These are phyloP conservation scores for Pseudorhombus dupliciocellatus DNA, from an alignment of 2,113 vertebrate genomes.

Conservation along the genomic window DNA sequence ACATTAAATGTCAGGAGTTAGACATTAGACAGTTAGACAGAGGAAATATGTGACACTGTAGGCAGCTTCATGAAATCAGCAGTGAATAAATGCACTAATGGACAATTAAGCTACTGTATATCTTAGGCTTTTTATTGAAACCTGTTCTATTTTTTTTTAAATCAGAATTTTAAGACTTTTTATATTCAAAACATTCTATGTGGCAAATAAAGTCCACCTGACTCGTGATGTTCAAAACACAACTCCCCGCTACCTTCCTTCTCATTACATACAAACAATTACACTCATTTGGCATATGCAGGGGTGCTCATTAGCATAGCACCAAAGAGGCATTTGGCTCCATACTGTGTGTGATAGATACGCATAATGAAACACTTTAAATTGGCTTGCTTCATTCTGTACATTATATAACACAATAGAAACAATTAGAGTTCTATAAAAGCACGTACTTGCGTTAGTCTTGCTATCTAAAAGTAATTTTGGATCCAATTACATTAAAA, in stretches of 20 bases:
- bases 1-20: conserved; percentile 21
- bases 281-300: conserved; percentile 3
- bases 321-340: not conserved
- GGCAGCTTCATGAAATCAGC: conserved; percentile 33
- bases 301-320: not conserved
- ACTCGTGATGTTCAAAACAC: conserved; percentile 6
- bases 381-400: conserved; percentile 3
- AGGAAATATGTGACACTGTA: conserved; percentile 35
- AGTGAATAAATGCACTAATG: conserved; percentile 39
- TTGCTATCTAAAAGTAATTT: conserved; percentile 13
- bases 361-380: conserved; percentile 9
- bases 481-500: conserved; percentile 24
- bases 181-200: not conserved
- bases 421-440: not conserved
- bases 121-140: conserved; percentile 9
- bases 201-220: not conserved
- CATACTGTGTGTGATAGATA: not conserved
- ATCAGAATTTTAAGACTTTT: not conserved
- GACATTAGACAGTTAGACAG: conserved; percentile 44
- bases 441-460: not conserved
- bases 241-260: not conserved
- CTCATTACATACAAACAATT: conserved; percentile 21
- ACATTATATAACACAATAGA: not conserved
- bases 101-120: conserved; percentile 16
- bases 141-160: not conserved